Conservation (phyloP, 2,113 vertebrate species). For the Tychaedon coryphoeus region DNA sequence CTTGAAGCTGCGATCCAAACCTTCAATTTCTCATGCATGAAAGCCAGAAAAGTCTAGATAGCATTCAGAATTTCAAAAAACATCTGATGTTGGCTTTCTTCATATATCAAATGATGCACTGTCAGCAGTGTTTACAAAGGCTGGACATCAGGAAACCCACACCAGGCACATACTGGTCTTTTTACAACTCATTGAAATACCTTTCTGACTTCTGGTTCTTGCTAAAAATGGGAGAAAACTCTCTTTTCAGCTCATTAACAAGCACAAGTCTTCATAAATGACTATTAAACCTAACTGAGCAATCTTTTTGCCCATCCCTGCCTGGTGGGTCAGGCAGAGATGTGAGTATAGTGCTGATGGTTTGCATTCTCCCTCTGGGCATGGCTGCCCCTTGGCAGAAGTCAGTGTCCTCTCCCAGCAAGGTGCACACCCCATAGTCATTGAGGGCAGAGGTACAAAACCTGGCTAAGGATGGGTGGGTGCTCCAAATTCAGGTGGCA, state of each 20-base stretch:
- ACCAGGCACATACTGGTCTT: rapidly evolving
- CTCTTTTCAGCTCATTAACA: neutral
- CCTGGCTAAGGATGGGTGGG: neutral
- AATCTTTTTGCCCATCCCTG: neutral
- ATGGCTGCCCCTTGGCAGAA: neutral
- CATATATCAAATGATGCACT: neutral
- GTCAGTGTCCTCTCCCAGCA: neutral
- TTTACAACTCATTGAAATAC: neutral
- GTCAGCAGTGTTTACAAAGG: neutral
- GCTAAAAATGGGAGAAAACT: neutral
- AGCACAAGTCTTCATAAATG: neutral
- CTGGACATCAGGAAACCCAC: neutral
- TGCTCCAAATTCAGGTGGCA: neutral
- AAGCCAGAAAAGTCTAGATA: slow-evolving; percentile 10
- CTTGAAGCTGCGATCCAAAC: neutral
- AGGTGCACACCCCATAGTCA: rapidly evolving
- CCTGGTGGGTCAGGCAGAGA: neutral
- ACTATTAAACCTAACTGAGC: neutral
- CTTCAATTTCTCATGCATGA: neutral
- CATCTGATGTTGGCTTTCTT: neutral
- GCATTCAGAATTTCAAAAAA: neutral
- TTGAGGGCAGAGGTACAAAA: neutral
- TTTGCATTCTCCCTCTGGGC: neutral
- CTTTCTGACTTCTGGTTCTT: neutral
- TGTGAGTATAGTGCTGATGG: neutral